These are phyloP conservation scores for Drosophila histrio DNA, from an alignment of 2,888 invertebrate genomes.

Conservation along the genomic window DNA sequence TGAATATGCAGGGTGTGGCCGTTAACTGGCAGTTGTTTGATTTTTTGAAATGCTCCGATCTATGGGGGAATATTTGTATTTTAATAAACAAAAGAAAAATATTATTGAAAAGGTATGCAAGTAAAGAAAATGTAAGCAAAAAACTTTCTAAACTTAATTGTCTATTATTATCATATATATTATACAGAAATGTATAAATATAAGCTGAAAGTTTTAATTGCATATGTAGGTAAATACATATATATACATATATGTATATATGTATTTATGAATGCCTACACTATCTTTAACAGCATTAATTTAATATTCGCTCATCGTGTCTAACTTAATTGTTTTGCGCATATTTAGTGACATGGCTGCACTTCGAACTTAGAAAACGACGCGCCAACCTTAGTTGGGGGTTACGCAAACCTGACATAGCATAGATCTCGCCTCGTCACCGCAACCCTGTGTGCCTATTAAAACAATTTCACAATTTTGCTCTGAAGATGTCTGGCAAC, in stretches of 20 bases:
- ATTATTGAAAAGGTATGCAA: neutral
- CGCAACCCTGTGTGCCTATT: slow-evolving; percentile 46
- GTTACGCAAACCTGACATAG: slow-evolving; percentile 53
- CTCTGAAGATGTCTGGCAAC: slow-evolving; percentile 48
- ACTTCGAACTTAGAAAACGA: slow-evolving; percentile 39
- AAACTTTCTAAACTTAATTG: neutral
- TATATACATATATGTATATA: neutral
- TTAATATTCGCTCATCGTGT: neutral
- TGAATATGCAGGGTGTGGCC: slow-evolving; percentile 46
- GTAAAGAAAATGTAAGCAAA: neutral
- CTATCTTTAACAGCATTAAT: neutral
- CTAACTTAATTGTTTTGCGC: neutral
- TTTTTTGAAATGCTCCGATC: slow-evolving; percentile 21
- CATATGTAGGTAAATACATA: neutral
- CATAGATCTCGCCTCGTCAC: slow-evolving; percentile 37
- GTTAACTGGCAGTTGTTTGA: slow-evolving; percentile 21
- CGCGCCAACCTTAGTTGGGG: slow-evolving; percentile 50
- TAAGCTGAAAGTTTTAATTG: too few species aligned
- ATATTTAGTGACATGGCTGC: slow-evolving; percentile 8
- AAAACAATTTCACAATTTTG: slow-evolving; percentile 50
- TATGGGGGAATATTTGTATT: neutral
- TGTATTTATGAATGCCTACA: neutral
- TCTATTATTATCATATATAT: neutral
- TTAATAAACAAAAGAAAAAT: neutral
- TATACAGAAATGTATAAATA: neutral